Evolutionary conservation across 2,888 invertebrate species (phyloP).

Genomic region (Mechanitis mazaeus): DNA sequence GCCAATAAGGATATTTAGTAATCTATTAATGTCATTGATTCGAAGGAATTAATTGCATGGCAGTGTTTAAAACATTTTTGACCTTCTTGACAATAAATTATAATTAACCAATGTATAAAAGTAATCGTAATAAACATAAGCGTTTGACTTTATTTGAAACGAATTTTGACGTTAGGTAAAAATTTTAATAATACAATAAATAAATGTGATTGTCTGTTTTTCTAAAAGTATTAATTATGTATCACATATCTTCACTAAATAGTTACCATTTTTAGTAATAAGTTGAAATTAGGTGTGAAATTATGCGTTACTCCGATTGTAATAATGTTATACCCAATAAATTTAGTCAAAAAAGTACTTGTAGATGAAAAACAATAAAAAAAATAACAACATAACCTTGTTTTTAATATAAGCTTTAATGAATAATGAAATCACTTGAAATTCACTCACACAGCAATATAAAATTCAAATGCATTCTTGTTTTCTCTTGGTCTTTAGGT

Average conservation of each 20-base stretch:
- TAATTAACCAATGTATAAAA: too few relatives aligned
- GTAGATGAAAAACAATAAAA: conserved; percentile 45
- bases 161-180: too few relatives aligned
- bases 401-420: conserved; percentile 67
- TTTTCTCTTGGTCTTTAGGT: conserved; percentile 74
- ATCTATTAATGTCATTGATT: not conserved
- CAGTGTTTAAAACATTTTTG: not conserved
- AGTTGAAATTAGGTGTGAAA: conserved; percentile 19
- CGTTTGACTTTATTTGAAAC: too few relatives aligned
- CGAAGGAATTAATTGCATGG: not conserved
- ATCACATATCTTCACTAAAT: conserved; percentile 28
- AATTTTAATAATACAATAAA: not conserved
- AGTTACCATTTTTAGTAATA: conserved; percentile 22
- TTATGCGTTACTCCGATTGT: conserved; percentile 54
- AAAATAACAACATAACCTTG: conserved; percentile 42
- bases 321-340: conserved; percentile 70
- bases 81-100: conserved; percentile 5
- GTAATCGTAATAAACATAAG: too few relatives aligned
- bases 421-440: conserved; percentile 70
- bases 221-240: conserved; percentile 18
- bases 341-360: conserved; percentile 65
- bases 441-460: conserved; percentile 67
- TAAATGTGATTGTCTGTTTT: conserved; percentile 9
- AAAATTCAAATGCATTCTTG: conserved; percentile 32
- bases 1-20: not conserved